phyloP scores from a whole-genome alignment of 2,113 vertebrate species.

The Cairina moschata region DNA sequence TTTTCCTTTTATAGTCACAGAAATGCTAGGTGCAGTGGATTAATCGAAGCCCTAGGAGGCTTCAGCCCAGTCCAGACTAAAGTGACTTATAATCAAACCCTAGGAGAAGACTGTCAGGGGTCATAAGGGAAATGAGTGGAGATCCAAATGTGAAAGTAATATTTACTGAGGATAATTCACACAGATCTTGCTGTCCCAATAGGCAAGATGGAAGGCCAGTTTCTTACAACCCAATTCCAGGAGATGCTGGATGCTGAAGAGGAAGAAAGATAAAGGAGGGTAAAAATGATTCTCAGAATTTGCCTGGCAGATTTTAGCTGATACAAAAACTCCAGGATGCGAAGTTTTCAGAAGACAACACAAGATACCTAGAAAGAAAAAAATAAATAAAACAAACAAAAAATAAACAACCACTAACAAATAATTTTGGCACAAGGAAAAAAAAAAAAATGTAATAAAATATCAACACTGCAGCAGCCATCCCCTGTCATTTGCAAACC shows the following conservation, averaged over 20 bases:
- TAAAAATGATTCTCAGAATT: background rate
- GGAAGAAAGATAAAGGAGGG: background rate
- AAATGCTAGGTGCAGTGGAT: slow-evolving; percentile 63
- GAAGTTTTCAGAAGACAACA: background rate
- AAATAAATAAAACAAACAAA: background rate
- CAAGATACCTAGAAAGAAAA: background rate
- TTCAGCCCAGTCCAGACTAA: slow-evolving; percentile 31
- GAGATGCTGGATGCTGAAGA: background rate
- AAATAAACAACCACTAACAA: background rate
- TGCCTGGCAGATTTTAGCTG: background rate
- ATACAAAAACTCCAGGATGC: background rate
- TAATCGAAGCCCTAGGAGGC: slow-evolving; percentile 61
- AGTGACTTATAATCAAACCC: slow-evolving; percentile 6
- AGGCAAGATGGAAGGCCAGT: slow-evolving; percentile 38
- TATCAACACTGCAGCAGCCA: background rate
- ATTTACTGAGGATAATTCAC: slow-evolving; percentile 36
- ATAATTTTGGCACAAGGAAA: fast-evolving
- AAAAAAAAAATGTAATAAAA: background rate
- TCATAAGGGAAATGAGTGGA: slow-evolving; percentile 44
- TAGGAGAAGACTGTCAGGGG: slow-evolving; percentile 9
- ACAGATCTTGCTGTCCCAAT: slow-evolving; percentile 7
- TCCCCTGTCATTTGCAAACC: background rate
- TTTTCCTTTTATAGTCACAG: slow-evolving; percentile 71
- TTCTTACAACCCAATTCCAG: background rate
- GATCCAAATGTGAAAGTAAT: slow-evolving; percentile 39